Conservation (phyloP, 2,888 invertebrate genomes). For the Tupiocoris notatus region DNA sequence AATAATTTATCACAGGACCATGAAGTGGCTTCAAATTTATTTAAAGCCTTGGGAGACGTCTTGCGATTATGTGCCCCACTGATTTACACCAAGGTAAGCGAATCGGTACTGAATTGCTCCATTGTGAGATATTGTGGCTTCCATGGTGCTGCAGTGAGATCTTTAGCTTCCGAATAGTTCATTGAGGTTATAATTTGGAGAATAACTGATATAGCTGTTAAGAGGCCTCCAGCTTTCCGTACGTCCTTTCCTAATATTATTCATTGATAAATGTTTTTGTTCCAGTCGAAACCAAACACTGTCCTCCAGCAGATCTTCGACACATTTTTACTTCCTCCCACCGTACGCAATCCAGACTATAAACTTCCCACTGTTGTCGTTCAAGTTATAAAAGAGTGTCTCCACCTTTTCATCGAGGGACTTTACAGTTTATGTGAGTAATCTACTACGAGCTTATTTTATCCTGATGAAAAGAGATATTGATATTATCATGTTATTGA, state of each 20-base stretch:
- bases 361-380: constrained; percentile 54
- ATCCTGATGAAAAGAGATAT: too few species aligned
- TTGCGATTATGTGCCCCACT: constrained; percentile 50
- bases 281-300: constrained; percentile 53
- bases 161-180: too few species aligned
- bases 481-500: too few species aligned
- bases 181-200: too few species aligned
- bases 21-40: constrained; percentile 49
- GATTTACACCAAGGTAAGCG: constrained; percentile 52
- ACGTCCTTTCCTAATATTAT: not conserved
- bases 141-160: too few species aligned
- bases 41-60: constrained; percentile 50
- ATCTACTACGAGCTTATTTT: too few species aligned
- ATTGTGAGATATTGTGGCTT: too few species aligned
- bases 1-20: constrained; percentile 49
- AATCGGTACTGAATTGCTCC: too few species aligned
- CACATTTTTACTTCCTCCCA: constrained; percentile 57
- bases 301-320: constrained; percentile 58
- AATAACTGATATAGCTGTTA: too few species aligned
- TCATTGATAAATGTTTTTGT: not conserved
- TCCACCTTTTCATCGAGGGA: constrained; percentile 59
- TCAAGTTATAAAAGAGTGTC: constrained; percentile 57
- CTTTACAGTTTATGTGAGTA: constrained; percentile 56
- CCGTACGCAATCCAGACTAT: constrained; percentile 56
- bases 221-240: too few species aligned